phyloP scores from a whole-genome alignment of 2,888 invertebrate species.

The Torymus tubicola region DNA sequence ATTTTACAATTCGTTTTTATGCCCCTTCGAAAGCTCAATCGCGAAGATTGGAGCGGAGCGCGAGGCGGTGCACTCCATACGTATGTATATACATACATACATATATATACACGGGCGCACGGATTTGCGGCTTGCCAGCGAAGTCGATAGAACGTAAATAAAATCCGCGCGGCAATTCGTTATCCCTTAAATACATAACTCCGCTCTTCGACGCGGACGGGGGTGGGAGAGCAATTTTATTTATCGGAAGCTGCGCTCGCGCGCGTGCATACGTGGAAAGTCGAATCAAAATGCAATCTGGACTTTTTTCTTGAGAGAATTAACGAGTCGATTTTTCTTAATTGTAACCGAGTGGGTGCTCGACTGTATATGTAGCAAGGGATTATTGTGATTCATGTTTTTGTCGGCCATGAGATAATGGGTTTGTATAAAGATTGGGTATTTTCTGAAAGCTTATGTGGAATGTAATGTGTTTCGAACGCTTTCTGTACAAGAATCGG shows the following conservation, averaged over 20 bases:
- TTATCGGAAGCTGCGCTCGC: constrained; percentile 43
- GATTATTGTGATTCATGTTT: no score
- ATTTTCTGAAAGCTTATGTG: no score
- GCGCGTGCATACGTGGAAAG: not conserved
- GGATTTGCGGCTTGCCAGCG: constrained; percentile 43
- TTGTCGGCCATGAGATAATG: no score
- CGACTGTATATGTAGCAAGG: no score
- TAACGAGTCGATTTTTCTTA: no score
- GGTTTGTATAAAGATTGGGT: no score
- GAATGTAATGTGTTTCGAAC: no score
- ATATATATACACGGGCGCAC: not conserved
- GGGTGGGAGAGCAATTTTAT: constrained; percentile 51
- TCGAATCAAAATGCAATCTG: constrained; percentile 29
- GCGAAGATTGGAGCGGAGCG: constrained; percentile 30
- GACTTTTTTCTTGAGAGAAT: not conserved
- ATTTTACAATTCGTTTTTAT: constrained; percentile 48
- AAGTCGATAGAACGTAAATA: constrained; percentile 59
- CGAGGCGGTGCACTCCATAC: not conserved
- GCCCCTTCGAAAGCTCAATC: constrained; percentile 33
- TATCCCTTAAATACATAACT: constrained; percentile 47
- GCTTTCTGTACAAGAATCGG: no score
- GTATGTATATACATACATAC: constrained; percentile 5
- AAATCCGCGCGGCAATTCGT: constrained; percentile 61
- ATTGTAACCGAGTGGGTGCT: no score
- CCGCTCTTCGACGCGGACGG: not conserved